These are phyloP conservation scores for Procavia capensis DNA, from an alignment of 2,113 vertebrate genomes.

Conservation along the genomic window DNA sequence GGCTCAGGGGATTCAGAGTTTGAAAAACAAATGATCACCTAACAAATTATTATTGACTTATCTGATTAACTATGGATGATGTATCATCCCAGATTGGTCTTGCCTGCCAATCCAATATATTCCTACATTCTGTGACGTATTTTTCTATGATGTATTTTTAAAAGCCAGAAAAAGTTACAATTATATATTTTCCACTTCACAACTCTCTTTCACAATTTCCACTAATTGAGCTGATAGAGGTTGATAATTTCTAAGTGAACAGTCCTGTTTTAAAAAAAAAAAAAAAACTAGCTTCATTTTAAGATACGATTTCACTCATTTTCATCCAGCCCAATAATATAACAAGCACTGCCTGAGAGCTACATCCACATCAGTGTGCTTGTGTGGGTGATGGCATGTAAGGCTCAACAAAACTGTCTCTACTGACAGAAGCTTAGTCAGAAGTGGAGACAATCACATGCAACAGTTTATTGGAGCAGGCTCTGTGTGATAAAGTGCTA, in stretches of 20 bases:
- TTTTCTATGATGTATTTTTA: background rate
- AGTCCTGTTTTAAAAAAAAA: no score
- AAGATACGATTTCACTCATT: background rate
- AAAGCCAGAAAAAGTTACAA: background rate
- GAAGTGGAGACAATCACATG: background rate
- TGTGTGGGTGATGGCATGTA: background rate
- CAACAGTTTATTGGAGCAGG: background rate
- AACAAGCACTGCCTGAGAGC: no score
- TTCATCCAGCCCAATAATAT: background rate
- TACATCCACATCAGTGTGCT: background rate
- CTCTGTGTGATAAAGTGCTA: background rate
- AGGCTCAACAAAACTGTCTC: background rate
- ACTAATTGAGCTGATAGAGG: slow-evolving; percentile 4
- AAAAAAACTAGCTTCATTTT: background rate
- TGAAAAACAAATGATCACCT: background rate
- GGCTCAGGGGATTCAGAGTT: background rate
- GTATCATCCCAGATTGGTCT: background rate
- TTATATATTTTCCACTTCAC: background rate
- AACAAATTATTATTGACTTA: background rate
- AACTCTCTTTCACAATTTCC: background rate
- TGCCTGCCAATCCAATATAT: background rate
- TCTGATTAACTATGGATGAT: background rate
- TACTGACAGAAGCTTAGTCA: background rate
- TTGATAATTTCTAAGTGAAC: background rate
- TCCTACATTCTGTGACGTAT: background rate